Conservation (phyloP, 2,113 vertebrate species). For the Setophaga kirtlandii region DNA sequence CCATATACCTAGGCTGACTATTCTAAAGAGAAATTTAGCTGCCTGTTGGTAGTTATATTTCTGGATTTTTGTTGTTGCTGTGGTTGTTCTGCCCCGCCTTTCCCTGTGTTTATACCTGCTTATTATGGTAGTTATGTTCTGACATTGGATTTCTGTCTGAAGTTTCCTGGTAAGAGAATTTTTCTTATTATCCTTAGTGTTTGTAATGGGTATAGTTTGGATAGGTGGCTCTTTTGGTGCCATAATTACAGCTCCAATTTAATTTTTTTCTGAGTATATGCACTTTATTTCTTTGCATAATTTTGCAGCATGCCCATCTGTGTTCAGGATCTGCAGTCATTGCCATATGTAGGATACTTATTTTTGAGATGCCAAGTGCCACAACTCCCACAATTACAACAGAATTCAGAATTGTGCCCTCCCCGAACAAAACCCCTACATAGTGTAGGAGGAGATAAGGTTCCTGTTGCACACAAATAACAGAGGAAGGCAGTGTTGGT, state of each 20-base stretch:
- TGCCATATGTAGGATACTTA: slow-evolving; percentile 3
- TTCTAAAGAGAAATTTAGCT: background rate
- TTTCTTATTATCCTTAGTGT: background rate
- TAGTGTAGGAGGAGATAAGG: background rate
- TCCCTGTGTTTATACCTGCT: background rate
- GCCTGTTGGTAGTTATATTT: background rate
- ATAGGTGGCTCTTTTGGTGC: background rate
- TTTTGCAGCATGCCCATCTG: background rate
- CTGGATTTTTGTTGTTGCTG: background rate
- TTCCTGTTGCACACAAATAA: background rate
- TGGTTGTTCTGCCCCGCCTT: background rate
- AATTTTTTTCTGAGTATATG: background rate
- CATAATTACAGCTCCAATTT: background rate
- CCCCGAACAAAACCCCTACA: background rate
- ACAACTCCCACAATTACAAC: background rate
- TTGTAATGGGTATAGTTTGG: background rate
- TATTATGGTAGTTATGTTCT: background rate
- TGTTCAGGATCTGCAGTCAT: background rate
- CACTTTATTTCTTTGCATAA: background rate
- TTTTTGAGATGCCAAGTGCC: slow-evolving; percentile 8
- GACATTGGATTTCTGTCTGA: background rate
- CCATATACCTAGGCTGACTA: background rate
- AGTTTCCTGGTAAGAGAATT: background rate
- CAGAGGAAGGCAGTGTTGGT: background rate
- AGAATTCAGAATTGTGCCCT: background rate